Evolutionary conservation across 1,140 invertebrate species (phyloP), one percentile per base, ranked within the genome.

Genomic region (Nephotettix cincticeps): DNA sequence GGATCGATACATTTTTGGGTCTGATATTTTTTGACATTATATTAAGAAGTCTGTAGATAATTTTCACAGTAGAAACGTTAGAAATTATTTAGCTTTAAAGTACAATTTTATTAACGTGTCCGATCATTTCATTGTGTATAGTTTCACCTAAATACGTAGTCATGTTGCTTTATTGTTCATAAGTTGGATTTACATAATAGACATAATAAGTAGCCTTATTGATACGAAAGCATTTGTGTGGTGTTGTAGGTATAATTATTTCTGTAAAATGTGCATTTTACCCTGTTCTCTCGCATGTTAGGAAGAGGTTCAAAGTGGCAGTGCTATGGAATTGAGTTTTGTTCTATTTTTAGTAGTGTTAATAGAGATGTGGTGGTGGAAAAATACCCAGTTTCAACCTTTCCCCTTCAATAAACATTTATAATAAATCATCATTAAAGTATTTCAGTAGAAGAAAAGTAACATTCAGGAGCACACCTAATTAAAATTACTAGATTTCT

Each of bases 21-120:
- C 56, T 61, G 56, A 61, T 61, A 61, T 61, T 61, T n/a, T 61
- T 61, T 61, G 56, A 61, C 56, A 61, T 21, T 61, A 61, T 61
- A 23, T 61, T 61, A 61, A 23, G 21, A n/a, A 51, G 4, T 36
- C 4, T 6, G 32, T 36, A 36, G 32, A 36, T 6, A 4, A 14
- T 14, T 36, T 4, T 36, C 32, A 36, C 32, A 6, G 32, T 36
- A 36, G 32, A 14, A 36, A 9, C n/a, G 3, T 51, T 51, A 51
- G 47, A 29, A 27, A 29, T 61, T 61, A 61, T 61, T 61, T 61
- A 61, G 56, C 56, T 61, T 61, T 27, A 61, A 61, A 61, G 56
- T 61, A 61, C 56, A 61, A 61, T n/a, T 61, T 61, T 21, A 27
- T 61, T 14, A 27, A 28, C 28, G 6, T 3, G 56, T 61, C 47